Base-by-base conservation (phyloP, 2,113 vertebrate genomes). In the Serinus canaria region DNA sequence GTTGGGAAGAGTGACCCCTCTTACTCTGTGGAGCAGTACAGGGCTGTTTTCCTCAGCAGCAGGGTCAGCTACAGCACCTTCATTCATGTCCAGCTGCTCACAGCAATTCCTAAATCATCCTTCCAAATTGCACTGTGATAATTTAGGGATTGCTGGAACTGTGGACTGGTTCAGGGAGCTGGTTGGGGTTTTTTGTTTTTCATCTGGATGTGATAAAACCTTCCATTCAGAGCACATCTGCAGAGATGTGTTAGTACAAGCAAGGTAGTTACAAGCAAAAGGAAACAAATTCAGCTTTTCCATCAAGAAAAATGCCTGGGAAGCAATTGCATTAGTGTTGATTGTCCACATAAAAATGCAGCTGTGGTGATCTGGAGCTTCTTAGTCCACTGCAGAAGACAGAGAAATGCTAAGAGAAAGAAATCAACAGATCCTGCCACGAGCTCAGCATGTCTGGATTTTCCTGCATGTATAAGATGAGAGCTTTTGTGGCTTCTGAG, bases 351-450 rank as follows among this genome's bases (percentile, higher is more conserved):
- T 41, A 41, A 73, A 89, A 87, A 77, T 9, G 37, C 37, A 87
- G 37, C 41, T 81, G 50, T 41, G 31, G 69, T 62, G 64, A 67
- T 69, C 20, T 70, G 64, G 49, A 82, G 56, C 52, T 62, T 74
- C 35, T 58, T 28, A 56, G 12, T 6, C 21, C n/a, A 31, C 50
- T 77, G 56, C 10, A 87, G 68, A 59, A 70, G 68, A 83, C 31
- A 41, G 23, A 63, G 37, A 76, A 58, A 78, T 22, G 46, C 59
- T 62, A 31, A 59, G 30, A 76, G 39, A 47, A 73, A 15, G 68
- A 37, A 68, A 83, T 27, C 23, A 35, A 47, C 63, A 44, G 24
- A 41, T 52, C 31, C 31, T 37, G 44, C 37, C 0, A 0, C 37
- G 30, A 73, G n/a, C 46, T 77, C 37, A 58, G 59, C 37, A 30